Evolutionary conservation across 1,140 invertebrate species (phyloP), one percentile per base, ranked within the genome.

Genomic region (Ctenoplectra terminalis): DNA sequence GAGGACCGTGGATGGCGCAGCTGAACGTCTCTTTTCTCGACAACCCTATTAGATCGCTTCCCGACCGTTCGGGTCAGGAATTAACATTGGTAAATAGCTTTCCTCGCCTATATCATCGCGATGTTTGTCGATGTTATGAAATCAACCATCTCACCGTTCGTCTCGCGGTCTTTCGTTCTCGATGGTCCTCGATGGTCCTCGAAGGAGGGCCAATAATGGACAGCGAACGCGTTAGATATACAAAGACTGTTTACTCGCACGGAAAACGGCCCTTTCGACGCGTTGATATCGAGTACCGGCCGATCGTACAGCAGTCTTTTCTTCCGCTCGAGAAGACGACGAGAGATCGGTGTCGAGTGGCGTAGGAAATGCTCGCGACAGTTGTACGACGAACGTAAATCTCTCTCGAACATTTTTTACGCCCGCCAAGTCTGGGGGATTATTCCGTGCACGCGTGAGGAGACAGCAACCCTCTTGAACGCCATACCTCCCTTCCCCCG

Each of bases 361-460:
- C 66, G 67, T 54, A 82, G 46, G 60, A 80, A 80, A 77, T 46
- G 67, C 34, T 71, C 75, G 84, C 67, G 86, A 87, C 86, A 84
- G 86, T 88, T 88, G 86, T 77, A 78, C 82, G 37, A 56, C 34
- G 54, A 46, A 70, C 77, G 82, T 78, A 81, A 87, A 87, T 87
- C 86, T 81, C 58, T 79, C 77, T 83, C 67, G 77, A 84, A 67
- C 8, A 64, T 78, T 87, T 88, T 88, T 87, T 88, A 79, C 74
- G 71, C 61, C 54, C 61, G 40, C 66, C 67, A 40, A 34, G 60
- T 56, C 67, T 40, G 29, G 82, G 85, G 74, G 77, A 87, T 87
- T 87, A 87, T 87, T 84, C 69, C 48, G 54, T 87, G 74, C 85
- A 87, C 85, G 86, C 82, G 86, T 81, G 86, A 87, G 82, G 64